phyloP scores from a whole-genome alignment of 2,797 vertebrate species.

The Eulemur albifrons region DNA sequence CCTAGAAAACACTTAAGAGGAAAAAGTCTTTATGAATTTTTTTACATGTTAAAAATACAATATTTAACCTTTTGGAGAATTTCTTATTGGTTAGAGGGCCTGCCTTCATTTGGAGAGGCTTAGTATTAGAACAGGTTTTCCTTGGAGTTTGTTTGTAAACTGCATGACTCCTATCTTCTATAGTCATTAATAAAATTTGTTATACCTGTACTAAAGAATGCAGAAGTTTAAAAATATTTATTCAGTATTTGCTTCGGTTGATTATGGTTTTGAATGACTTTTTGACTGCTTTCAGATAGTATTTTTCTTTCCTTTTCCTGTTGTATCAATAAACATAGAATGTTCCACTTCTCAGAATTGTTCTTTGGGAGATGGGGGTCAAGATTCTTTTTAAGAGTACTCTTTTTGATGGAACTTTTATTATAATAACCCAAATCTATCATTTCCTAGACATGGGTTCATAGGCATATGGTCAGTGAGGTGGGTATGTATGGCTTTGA shows the following conservation, averaged over 20 bases:
- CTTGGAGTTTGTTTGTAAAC: conserved; percentile 27
- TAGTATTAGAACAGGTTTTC: conserved; percentile 45
- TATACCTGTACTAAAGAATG: neutral
- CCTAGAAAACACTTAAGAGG: conserved; percentile 2
- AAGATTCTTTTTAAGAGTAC: neutral
- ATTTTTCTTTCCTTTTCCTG: conserved; percentile 39
- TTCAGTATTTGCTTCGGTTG: neutral
- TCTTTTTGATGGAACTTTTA: neutral
- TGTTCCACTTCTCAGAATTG: conserved; percentile 50
- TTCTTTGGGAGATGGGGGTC: neutral
- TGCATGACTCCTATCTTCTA: neutral
- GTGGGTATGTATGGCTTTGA: neutral
- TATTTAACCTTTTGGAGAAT: conserved; percentile 8
- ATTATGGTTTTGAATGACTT: conserved; percentile 26
- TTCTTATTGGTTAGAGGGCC: neutral
- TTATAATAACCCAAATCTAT: neutral
- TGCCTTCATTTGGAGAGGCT: conserved; percentile 12
- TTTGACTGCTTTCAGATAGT: conserved; percentile 19
- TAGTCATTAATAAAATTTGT: conserved; percentile 47
- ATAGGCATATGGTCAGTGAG: neutral
- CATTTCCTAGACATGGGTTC: neutral
- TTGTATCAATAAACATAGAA: conserved; percentile 15
- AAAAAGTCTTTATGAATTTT: neutral
- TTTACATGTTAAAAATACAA: conserved; percentile 33
- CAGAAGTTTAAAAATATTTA: conserved; percentile 16